Conservation (phyloP, 2,797 vertebrate genomes). For the Diplodus puntazzo region DNA sequence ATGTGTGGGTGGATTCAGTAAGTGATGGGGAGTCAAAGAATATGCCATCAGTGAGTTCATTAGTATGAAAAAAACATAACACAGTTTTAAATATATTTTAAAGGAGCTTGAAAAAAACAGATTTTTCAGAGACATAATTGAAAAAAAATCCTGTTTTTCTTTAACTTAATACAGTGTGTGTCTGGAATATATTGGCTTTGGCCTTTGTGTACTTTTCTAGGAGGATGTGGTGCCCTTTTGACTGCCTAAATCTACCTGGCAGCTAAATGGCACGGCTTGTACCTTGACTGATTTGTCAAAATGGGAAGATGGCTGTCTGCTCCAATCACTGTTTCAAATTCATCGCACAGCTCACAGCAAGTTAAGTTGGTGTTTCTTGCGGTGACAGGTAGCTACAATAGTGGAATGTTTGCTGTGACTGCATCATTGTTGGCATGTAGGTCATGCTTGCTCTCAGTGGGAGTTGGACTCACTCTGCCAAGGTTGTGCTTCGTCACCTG, state of each 20-base stretch:
- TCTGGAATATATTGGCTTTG: not conserved
- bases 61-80: not conserved
- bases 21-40: not conserved
- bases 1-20: not conserved
- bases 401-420: constrained; percentile 18
- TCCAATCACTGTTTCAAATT: constrained; percentile 49
- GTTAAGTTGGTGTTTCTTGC: constrained; percentile 29
- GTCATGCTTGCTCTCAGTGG: constrained; percentile 17
- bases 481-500: constrained; percentile 8
- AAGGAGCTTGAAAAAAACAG: not conserved
- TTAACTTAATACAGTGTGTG: not conserved
- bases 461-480: not conserved
- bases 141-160: not conserved
- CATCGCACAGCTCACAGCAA: constrained; percentile 42
- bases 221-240: constrained; percentile 43
- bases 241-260: constrained; percentile 39
- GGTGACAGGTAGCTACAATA: constrained; percentile 23
- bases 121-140: not conserved
- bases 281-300: constrained; percentile 57
- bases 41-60: not conserved
- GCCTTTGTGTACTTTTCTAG: constrained; percentile 26
- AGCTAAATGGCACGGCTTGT: constrained; percentile 48
- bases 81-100: not conserved
- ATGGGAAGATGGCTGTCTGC: constrained; percentile 47
- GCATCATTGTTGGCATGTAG: constrained; percentile 18